Base-by-base conservation (phyloP, 2,113 vertebrate species). In the Rhodinocichla rosea region DNA sequence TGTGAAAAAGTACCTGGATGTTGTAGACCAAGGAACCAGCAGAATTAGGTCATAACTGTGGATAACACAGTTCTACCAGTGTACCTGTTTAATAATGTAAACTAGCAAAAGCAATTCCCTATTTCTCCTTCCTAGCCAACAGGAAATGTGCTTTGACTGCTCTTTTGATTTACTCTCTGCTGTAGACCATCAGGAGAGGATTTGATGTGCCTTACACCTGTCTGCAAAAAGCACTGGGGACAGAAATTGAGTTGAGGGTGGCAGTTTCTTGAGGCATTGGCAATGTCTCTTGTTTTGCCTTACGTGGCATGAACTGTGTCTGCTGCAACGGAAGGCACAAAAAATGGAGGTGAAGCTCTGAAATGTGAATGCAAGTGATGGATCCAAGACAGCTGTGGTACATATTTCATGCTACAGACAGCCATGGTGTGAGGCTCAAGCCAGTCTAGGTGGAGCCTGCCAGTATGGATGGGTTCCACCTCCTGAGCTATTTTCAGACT, bases 391-490 rank as follows among this genome's bases (percentile, higher is more conserved):
- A 89, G 69, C 52, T 89, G 78, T 68, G 62, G 5, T 55, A 15
- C 3, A 9, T 64, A 22, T 68, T 79, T 71, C 11, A 7, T 52
- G 37, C 28, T 44, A 30, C 37, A 67, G 68, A 40, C 28, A 77
- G 9, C 37, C 5, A 2, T 27, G 37, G 32, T 53, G 45, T 57
- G 49, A 82, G 15, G 35, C 50, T 62, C 13, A 33, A 55, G 45
- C 32, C 52, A 49, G 32, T 49, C 37, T 56, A 59, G 32, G 16
- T 56, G 53, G 37, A 65, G 19, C n/a, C 32, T 28, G 22, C 33
- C 14, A 13, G 17, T 68, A 18, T 0, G 0, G 53, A 52, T 18
- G 18, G 26, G 20, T 86, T 82, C 44, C 9, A 50, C 3, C 33
- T 68, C 23, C 40, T 50, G 49, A 78, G 28, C 40, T 42, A 15